These are phyloP conservation scores for Nematolebias whitei DNA, from an alignment of 2,113 vertebrate species.

Conservation along the genomic window DNA sequence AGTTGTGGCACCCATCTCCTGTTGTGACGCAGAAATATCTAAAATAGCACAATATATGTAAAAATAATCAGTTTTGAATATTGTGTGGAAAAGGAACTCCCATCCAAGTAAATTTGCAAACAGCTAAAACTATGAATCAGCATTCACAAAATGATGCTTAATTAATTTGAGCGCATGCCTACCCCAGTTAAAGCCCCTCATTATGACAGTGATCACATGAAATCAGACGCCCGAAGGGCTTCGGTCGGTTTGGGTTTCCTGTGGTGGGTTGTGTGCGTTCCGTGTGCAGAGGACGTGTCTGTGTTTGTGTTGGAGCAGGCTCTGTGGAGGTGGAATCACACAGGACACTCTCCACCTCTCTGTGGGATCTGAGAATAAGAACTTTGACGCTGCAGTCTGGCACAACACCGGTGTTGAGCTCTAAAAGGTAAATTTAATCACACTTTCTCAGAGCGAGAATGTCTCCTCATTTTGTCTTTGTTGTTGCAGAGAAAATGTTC, in stretches of 20 bases:
- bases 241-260: background rate
- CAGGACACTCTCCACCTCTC: slow-evolving; percentile 24
- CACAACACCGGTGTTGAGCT: slow-evolving; percentile 11
- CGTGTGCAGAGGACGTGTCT: slow-evolving; percentile 40
- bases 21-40: too few relatives aligned
- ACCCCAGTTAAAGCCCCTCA: background rate
- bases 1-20: too few relatives aligned
- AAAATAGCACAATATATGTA: too few relatives aligned
- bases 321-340: slow-evolving; percentile 34
- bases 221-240: background rate
- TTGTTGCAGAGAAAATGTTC: background rate
- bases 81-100: too few relatives aligned
- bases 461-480: background rate
- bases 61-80: too few relatives aligned
- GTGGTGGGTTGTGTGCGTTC: slow-evolving; percentile 1
- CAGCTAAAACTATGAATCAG: too few relatives aligned
- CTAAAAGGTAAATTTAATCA: slow-evolving; percentile 59
- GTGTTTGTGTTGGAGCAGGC: slow-evolving; percentile 47
- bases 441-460: background rate
- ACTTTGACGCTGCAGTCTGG: slow-evolving; percentile 26
- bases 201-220: background rate
- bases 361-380: slow-evolving; percentile 36
- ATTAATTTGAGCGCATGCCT: slow-evolving; percentile 1
- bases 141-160: background rate
- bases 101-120: too few relatives aligned